Evolutionary conservation across 2,888 invertebrate genomes (phyloP).

Genomic region (Pasiphila rectangulata): DNA sequence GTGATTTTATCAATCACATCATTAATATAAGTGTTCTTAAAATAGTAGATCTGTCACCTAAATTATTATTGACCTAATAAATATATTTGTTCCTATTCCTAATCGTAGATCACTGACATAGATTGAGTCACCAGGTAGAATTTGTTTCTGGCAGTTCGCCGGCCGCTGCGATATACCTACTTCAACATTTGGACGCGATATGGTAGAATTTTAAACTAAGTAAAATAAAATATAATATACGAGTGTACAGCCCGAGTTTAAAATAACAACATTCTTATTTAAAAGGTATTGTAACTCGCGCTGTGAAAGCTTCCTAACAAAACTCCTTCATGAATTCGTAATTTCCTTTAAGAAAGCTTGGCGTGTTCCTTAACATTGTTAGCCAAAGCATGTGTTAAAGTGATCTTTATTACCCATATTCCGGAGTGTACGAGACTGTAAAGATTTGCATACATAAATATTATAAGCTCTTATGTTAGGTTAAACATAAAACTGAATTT

Average conservation of each 20-base stretch:
- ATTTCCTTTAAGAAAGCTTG: neutral
- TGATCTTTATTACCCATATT: neutral
- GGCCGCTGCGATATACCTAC: neutral
- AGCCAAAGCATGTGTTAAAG: neutral
- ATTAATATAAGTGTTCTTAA: neutral
- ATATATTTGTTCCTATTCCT: no score
- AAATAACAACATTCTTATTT: conserved; percentile 1
- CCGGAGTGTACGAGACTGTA: no score
- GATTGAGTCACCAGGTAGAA: no score
- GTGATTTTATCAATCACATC: no score
- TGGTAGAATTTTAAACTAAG: conserved; percentile 8
- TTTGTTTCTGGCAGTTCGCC: no score
- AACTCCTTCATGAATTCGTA: neutral
- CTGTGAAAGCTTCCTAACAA: neutral
- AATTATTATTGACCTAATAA: conserved; percentile 17
- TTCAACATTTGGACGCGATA: conserved; percentile 6
- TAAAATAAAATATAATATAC: no score
- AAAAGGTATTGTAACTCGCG: neutral
- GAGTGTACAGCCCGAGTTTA: no score
- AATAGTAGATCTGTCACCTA: conserved; percentile 10
- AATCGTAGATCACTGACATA: no score
- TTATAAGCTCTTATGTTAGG: no score
- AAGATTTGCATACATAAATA: no score
- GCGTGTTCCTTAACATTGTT: neutral
- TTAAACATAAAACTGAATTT: no score